These are phyloP conservation scores for Biston stratarius DNA, from an alignment of 2,888 invertebrate species.

Conservation along the genomic window DNA sequence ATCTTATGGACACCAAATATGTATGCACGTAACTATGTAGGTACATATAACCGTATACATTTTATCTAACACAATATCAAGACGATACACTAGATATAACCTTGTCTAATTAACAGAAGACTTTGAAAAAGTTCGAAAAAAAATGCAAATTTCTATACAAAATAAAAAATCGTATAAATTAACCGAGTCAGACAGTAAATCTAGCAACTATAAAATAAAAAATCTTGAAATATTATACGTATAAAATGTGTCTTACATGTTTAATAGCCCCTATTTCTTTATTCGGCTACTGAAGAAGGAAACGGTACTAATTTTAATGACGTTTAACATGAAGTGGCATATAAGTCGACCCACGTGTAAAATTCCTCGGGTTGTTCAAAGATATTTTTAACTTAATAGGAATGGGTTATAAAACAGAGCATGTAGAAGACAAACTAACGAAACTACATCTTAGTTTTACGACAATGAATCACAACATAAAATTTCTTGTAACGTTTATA, in stretches of 20 bases:
- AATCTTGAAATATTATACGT: slow-evolving; percentile 68
- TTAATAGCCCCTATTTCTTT: slow-evolving; percentile 72
- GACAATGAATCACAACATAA: slow-evolving; percentile 3
- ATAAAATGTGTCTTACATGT: slow-evolving; percentile 72
- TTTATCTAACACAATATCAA: slow-evolving; percentile 17
- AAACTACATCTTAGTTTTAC: slow-evolving; percentile 14
- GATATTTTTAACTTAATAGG: slow-evolving; percentile 37
- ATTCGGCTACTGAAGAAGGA: slow-evolving; percentile 72
- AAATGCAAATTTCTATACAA: slow-evolving; percentile 66
- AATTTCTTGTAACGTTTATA: slow-evolving; percentile 1
- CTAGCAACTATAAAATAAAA: slow-evolving; percentile 69
- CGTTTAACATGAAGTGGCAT: slow-evolving; percentile 59
- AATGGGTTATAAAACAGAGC: slow-evolving; percentile 35
- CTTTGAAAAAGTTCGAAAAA: slow-evolving; percentile 52
- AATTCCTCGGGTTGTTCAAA: slow-evolving; percentile 38
- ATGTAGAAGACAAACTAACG: slow-evolving; percentile 17
- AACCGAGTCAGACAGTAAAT: slow-evolving; percentile 67
- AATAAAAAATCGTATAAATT: slow-evolving; percentile 63
- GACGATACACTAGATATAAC: neutral
- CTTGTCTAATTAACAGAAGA: slow-evolving; percentile 37
- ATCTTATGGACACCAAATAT: neutral
- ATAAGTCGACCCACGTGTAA: slow-evolving; percentile 48
- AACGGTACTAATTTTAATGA: slow-evolving; percentile 62
- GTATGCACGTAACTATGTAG: no score
- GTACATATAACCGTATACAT: neutral